These are phyloP conservation scores for Sarcoramphus papa DNA, from an alignment of 2,797 vertebrate genomes.

Conservation along the genomic window DNA sequence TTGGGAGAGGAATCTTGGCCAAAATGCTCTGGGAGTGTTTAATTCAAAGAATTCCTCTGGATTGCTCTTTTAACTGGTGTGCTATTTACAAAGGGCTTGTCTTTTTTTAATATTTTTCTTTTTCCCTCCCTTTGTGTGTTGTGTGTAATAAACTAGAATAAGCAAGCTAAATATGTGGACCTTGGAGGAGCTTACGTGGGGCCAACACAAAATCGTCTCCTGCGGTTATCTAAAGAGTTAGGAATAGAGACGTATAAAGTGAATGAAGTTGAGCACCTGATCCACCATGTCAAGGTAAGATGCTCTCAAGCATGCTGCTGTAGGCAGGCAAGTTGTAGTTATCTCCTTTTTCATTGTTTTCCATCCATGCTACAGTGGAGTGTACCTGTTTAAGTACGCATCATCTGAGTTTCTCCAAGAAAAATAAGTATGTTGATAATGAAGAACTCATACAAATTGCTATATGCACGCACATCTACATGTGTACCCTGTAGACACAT, in stretches of 20 bases:
- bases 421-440: not conserved
- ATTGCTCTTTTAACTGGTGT: not conserved
- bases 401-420: not conserved
- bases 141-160: constrained; percentile 78
- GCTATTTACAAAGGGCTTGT: not conserved
- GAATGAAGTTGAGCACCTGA: constrained; percentile 85
- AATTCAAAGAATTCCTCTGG: not conserved
- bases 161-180: constrained; percentile 91
- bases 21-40: not conserved
- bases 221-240: constrained; percentile 88
- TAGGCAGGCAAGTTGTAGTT: not conserved
- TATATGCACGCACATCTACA: not conserved
- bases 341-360: not conserved
- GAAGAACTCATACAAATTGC: not conserved
- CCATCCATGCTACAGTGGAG: not conserved
- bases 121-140: not conserved
- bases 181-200: constrained; percentile 94
- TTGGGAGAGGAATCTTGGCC: not conserved
- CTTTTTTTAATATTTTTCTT: not conserved
- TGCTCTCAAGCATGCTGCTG: not conserved
- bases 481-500: not conserved
- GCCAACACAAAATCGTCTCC: constrained; percentile 93
- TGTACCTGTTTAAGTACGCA: not conserved
- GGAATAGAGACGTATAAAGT: constrained; percentile 93
- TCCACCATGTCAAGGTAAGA: constrained; percentile 89